Base-by-base conservation (phyloP, 2,797 vertebrate genomes). In the Eulemur coronatus region DNA sequence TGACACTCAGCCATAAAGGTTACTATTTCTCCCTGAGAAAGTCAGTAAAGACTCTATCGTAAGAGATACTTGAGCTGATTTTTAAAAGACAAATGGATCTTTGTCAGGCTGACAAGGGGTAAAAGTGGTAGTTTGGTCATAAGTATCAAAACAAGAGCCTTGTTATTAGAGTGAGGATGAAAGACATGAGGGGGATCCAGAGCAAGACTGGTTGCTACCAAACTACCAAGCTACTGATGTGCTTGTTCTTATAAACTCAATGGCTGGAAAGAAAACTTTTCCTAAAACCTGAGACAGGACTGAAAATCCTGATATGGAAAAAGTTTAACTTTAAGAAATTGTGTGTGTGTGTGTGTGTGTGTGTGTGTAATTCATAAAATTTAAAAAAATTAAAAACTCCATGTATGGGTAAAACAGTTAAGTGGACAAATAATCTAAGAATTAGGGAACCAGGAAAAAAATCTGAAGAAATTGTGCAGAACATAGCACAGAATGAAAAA, bases 351-450 rank as follows among this genome's bases (percentile, higher is more conserved):
- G 18, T 55, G 38, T n/a, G n/a, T 50, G 2, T 55, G 52, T 55
- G 50, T 22, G 57, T 59, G 57, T 24, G 4, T 50, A 67, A 59
- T 55, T 65, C 33, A 92, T 92, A 48, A 91, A 81, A 89, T n/a
- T 72, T 18, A 57, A 90, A 80, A 93, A 91, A 81, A 92, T n/a
- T 72, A 28, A 81, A 93, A 80, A 93, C 18, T 55, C 52, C 11
- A 41, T 28, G 14, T 5, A 48, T 70, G 11, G 9, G 5, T 59
- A 67, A 86, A 94, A 89, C 1, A 82, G 17, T 26, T 28, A 57
- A 63, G 18, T 75, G 18, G 22, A 69, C 3, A 82, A 2, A 82
- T 48, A 3, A 87, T 63, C 43, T n/a, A 80, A 91, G 38, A 93
- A 84, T 69, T 57, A 79, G 38, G 13, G 24, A 91, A 89, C 2